Conservation (phyloP, 2,888 invertebrate species). For the Platypus cylindrus region DNA sequence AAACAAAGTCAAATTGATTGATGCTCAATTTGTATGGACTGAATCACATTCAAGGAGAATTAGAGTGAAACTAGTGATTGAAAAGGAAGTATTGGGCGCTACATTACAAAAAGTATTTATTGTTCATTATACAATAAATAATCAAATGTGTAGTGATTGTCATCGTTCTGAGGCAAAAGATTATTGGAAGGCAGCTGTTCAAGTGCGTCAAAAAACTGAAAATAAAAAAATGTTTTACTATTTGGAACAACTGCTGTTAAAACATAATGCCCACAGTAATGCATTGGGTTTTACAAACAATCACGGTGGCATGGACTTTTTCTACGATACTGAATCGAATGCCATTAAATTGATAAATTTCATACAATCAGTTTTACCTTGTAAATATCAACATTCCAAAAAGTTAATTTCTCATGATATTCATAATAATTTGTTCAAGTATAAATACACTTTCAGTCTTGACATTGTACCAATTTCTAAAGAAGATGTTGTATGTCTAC, state of each 20-base stretch:
- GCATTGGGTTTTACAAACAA: conserved; percentile 64
- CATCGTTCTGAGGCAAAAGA: conserved; percentile 95
- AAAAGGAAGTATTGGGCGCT: conserved; percentile 87
- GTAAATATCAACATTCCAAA: conserved; percentile 79
- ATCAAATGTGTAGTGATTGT: conserved; percentile 97
- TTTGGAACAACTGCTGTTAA: conserved; percentile 91
- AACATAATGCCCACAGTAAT: conserved; percentile 84
- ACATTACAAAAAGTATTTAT: conserved; percentile 89
- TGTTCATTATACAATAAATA: conserved; percentile 81
- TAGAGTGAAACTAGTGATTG: conserved; percentile 89
- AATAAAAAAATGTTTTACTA: conserved; percentile 98
- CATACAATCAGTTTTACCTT: conserved; percentile 73
- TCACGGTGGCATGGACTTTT: conserved; percentile 78
- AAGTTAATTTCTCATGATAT: conserved; percentile 95
- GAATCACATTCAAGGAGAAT: conserved; percentile 97
- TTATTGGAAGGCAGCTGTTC: conserved; percentile 88
- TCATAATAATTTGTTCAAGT: conserved; percentile 92
- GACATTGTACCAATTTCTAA: conserved; percentile 95
- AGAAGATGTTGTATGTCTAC: conserved; percentile 82
- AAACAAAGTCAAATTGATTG: conserved; percentile 77
- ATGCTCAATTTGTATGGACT: conserved; percentile 97
- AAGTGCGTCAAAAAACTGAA: conserved; percentile 75
- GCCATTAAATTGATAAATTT: conserved; percentile 96
- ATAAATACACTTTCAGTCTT: conserved; percentile 87
- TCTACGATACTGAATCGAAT: conserved; percentile 74